Evolutionary conservation across 2,113 vertebrate species (phyloP).

Genomic region (Macaca nemestrina): DNA sequence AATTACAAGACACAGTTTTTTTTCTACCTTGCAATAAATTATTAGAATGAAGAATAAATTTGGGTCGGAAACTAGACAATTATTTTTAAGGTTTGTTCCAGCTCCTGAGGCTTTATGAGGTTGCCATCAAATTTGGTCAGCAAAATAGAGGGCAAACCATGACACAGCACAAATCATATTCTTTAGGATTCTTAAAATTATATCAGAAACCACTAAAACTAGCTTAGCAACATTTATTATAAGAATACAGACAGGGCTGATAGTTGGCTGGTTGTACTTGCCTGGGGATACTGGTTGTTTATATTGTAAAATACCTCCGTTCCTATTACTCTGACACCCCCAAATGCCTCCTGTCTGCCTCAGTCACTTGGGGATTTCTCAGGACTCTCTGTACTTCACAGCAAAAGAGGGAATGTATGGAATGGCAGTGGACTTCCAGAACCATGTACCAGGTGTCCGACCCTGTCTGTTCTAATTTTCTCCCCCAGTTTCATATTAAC

Average conservation of each 20-base stretch:
- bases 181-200: background rate
- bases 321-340: background rate
- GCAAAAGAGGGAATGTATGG: background rate
- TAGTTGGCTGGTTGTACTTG: background rate
- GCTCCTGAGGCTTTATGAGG: background rate
- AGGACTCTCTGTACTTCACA: background rate
- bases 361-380: background rate
- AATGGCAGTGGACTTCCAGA: background rate
- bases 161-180: background rate
- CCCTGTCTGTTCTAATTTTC: background rate
- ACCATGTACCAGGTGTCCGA: background rate
- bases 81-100: constrained; percentile 3
- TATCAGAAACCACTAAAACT: background rate
- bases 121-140: background rate
- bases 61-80: background rate
- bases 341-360: background rate
- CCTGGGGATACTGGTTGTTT: background rate
- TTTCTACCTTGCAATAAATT: constrained; percentile 8
- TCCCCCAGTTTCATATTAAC: background rate
- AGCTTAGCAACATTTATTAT: background rate
- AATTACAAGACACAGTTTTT: background rate
- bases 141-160: background rate
- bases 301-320: background rate
- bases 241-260: background rate
- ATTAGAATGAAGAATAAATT: constrained; percentile 34